These are phyloP conservation scores for Procambarus clarkii DNA, from an alignment of 1,140 invertebrate species.

Conservation along the genomic window DNA sequence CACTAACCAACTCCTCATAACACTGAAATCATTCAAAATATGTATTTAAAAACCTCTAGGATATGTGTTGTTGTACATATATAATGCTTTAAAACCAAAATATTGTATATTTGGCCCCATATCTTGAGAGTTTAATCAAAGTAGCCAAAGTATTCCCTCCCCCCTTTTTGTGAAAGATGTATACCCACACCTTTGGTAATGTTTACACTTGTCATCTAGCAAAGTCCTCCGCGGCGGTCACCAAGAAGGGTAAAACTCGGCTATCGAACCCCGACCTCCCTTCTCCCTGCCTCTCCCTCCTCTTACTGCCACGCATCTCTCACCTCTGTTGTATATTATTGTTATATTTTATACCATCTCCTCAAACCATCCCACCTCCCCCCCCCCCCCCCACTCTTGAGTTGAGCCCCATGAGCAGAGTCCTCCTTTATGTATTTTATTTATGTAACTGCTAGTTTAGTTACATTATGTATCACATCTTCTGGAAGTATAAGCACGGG, in stretches of 20 bases:
- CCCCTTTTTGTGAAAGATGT: not conserved
- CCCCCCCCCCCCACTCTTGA: not conserved
- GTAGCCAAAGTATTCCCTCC: not conserved
- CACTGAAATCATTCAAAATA: too few species aligned
- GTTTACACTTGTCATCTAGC: conserved; percentile 9
- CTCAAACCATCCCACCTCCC: not conserved
- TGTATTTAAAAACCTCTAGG: too few species aligned
- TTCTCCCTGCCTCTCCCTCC: not conserved
- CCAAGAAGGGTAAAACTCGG: conserved; percentile 28
- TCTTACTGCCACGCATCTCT: not conserved
- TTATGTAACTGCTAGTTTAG: not conserved
- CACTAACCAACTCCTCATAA: too few species aligned
- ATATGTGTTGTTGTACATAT: not conserved
- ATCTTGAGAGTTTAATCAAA: not conserved
- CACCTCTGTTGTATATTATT: too few species aligned
- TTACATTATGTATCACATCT: not conserved
- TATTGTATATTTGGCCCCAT: not conserved
- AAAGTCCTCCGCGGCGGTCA: conserved; percentile 17
- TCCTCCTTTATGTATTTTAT: conserved; percentile 8
- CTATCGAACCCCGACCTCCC: not conserved
- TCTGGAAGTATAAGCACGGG: too few species aligned
- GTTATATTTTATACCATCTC: not conserved
- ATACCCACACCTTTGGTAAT: not conserved
- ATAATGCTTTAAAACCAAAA: not conserved
- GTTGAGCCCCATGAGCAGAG: not conserved